Evolutionary conservation across 2,888 invertebrate species (phyloP), one percentile per base, ranked within the genome.

Genomic region (Lepidochitona cinerea): DNA sequence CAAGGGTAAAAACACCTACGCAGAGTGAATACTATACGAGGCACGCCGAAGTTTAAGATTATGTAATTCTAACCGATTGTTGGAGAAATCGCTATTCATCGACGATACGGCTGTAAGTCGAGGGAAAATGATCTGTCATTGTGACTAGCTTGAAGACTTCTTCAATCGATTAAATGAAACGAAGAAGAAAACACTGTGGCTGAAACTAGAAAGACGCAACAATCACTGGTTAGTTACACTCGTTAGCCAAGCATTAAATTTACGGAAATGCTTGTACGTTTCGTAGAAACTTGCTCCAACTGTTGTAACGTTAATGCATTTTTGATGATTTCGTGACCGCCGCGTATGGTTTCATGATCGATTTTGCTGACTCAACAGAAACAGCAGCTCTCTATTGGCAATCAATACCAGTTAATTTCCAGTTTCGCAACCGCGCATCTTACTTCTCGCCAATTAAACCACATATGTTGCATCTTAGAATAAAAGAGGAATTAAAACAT

Each of bases 221-320:
- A 41, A 9, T 41, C 9, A 41, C 18, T 18, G 9, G 41, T 12
- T 41, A 9, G 9, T 12, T 18, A 59, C 59, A 12, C 14, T 26
- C 23, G 14, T 32, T 59, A 23, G 59, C 59, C 23, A 29, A 29
- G 29, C 59, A 59, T 59, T 29, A 14, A 59, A 59, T 59, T 32
- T 59, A 59, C 59, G 59, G 59, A 59, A 59, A 59, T 23, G 59
- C 23, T 29, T 59, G 29, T 29, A 59, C 23, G 59, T 59, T 59
- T 59, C 59, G 59, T 59, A 59, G 23, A 59, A 41, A 26, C 59
- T 14, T 32, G 29, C 59, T 29, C 59, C 29, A 29, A 23, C 32
- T 59, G 26, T 32, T 32, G 59, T 59, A 59, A 59, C 59, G 32
- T 59, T 59, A 59, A 59, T 59, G 59, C 59, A 59, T 23, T 59